phyloP scores from a whole-genome alignment of 2,113 vertebrate species.

The Piprites chloris region DNA sequence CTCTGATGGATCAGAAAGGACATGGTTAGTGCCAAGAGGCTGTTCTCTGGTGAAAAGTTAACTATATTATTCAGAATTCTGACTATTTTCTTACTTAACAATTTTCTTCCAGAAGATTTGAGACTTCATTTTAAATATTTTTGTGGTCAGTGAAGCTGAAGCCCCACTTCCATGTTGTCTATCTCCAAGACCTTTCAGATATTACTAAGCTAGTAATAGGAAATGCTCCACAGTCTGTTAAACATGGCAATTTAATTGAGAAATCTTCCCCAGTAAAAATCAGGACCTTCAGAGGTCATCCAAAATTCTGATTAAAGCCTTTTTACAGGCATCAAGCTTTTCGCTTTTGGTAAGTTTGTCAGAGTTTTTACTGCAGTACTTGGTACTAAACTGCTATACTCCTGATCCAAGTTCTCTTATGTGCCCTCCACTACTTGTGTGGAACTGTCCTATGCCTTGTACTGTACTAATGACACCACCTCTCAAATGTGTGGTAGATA shows the following conservation, averaged over 20 bases:
- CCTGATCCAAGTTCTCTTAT: background rate
- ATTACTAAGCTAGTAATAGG: background rate
- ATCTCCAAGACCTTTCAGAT: background rate
- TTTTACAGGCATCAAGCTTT: background rate
- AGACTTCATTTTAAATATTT: background rate
- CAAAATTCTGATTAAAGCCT: background rate
- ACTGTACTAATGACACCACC: background rate
- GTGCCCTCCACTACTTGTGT: background rate
- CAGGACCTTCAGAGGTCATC: background rate
- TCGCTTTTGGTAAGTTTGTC: background rate
- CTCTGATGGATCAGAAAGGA: background rate
- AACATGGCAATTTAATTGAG: background rate
- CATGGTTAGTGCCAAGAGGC: background rate
- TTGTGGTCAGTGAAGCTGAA: background rate
- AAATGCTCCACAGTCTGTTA: background rate
- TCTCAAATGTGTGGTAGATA: background rate
- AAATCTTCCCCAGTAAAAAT: background rate
- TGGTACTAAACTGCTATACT: background rate
- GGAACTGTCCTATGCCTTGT: background rate
- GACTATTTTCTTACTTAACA: background rate
- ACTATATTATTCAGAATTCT: conserved; percentile 2
- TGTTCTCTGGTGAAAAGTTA: conserved; percentile 18
- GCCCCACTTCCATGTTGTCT: background rate
- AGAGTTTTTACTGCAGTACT: background rate
- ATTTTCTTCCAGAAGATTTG: background rate